These are phyloP conservation scores for Albula goreensis DNA, from an alignment of 2,113 vertebrate species.

Conservation along the genomic window DNA sequence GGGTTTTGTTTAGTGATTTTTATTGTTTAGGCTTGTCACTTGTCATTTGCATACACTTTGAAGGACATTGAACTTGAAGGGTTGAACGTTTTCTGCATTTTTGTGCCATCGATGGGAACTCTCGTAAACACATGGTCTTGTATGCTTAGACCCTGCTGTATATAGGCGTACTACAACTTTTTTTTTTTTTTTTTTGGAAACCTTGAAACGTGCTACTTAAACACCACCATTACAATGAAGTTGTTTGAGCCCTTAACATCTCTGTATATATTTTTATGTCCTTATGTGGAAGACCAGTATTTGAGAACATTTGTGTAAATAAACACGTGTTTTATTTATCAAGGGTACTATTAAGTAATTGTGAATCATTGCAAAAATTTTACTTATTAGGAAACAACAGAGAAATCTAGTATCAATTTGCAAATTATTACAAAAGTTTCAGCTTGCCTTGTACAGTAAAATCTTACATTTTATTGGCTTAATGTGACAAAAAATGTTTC, in stretches of 20 bases:
- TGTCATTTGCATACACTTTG: conserved; percentile 32
- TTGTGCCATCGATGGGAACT: conserved; percentile 55
- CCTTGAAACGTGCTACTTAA: conserved; percentile 51
- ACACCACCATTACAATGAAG: conserved; percentile 48
- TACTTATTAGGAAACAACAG: neutral
- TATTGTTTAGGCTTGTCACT: conserved; percentile 26
- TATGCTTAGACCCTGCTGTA: conserved; percentile 54
- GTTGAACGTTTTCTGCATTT: conserved; percentile 39
- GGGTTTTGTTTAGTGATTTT: conserved; percentile 8
- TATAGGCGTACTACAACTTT: conserved; percentile 40
- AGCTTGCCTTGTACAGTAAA: neutral
- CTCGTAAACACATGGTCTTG: conserved; percentile 36
- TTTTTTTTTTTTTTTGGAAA: conserved; percentile 44
- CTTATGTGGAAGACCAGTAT: conserved; percentile 65
- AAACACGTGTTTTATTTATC: conserved; percentile 72
- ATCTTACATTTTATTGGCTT: neutral
- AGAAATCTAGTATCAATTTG: neutral
- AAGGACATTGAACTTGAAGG: conserved; percentile 40
- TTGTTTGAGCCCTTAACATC: conserved; percentile 59
- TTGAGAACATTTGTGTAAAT: conserved; percentile 72
- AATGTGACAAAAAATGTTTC: neutral
- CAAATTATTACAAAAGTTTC: neutral
- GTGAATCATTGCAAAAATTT: neutral
- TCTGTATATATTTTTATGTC: conserved; percentile 72
- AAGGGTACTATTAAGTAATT: conserved; percentile 30